phyloP scores from a whole-genome alignment of 2,888 invertebrate species.

The Onthophagus sagittarius region DNA sequence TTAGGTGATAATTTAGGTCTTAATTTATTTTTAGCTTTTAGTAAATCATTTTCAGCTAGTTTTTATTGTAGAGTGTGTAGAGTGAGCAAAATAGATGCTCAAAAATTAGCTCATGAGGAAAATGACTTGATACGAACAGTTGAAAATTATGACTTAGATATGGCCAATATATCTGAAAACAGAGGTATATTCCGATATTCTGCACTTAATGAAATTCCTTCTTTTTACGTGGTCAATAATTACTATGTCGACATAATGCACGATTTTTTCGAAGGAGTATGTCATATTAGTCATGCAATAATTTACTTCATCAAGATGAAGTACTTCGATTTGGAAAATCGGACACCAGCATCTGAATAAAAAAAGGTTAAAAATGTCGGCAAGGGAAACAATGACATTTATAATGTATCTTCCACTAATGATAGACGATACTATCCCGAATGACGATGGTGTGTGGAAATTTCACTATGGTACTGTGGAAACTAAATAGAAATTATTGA shows the following conservation, averaged over 20 bases:
- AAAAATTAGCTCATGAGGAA: conserved; percentile 19
- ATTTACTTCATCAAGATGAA: conserved; percentile 20
- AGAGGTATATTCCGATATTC: conserved; percentile 24
- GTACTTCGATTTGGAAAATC: conserved; percentile 23
- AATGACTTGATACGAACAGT: conserved; percentile 23
- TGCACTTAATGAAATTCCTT: conserved; percentile 29
- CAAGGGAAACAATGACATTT: conserved; percentile 31
- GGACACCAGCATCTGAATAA: conserved; percentile 11
- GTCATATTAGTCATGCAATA: conserved; percentile 21
- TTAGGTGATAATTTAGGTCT: conserved; percentile 22
- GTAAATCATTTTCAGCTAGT: conserved; percentile 15
- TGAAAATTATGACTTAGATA: conserved; percentile 27
- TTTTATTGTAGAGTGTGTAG: conserved; percentile 22
- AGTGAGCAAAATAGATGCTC: conserved; percentile 8
- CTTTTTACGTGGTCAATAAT: conserved; percentile 26
- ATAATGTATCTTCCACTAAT: conserved; percentile 30
- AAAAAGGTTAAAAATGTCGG: conserved; percentile 26
- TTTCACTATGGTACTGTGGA: conserved; percentile 26
- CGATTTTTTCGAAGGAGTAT: conserved; percentile 23
- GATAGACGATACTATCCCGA: conserved; percentile 29
- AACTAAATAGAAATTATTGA: conserved; percentile 30
- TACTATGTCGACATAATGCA: conserved; percentile 26
- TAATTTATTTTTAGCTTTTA: conserved; percentile 20
- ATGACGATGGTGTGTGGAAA: conserved; percentile 29
- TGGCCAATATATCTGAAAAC: conserved; percentile 14